Conservation (phyloP, 2,113 vertebrate genomes). For the Apistogramma diplotaenia region DNA sequence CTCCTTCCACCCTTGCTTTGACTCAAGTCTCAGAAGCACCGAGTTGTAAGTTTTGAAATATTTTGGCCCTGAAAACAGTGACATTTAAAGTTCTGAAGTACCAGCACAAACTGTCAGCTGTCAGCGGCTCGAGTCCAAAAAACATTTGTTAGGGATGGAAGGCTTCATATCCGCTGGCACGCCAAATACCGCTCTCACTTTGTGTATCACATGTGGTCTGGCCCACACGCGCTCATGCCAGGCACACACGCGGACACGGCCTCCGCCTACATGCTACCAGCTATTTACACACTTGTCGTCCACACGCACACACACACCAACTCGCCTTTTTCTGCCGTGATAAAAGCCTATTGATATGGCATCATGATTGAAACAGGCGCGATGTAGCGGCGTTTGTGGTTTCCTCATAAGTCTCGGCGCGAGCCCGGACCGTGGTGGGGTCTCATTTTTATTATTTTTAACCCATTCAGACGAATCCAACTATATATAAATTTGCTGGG, state of each 20-base stretch:
- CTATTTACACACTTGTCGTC: conserved; percentile 31
- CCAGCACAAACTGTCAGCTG: conserved; percentile 59
- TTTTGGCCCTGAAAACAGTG: conserved; percentile 45
- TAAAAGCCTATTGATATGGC: not conserved
- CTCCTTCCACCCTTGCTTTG: not conserved
- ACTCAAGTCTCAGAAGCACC: not conserved
- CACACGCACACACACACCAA: not conserved
- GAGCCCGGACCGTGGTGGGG: not conserved
- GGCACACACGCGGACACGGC: conserved; percentile 43
- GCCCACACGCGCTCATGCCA: conserved; percentile 58
- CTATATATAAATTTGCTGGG: not conserved
- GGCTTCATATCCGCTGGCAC: conserved; percentile 23
- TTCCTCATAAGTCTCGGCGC: not conserved
- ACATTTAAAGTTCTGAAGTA: conserved; percentile 59
- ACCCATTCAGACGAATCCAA: not conserved
- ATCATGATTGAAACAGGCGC: not conserved
- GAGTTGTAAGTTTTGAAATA: conserved; percentile 29
- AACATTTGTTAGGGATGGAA: conserved; percentile 45
- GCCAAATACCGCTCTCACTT: conserved; percentile 58
- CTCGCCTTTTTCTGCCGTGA: not conserved
- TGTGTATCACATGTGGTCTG: conserved; percentile 60
- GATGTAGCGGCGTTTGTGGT: not conserved
- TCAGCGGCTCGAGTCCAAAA: conserved; percentile 44
- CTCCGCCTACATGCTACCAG: conserved; percentile 48
- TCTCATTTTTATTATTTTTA: not conserved